A percentile compares a stretch with the other conserved stretches of the same genome.
These are phyloP conservation scores for Cotesia congregata DNA, from an alignment of 2,888 invertebrate species.

Conservation along the genomic window DNA sequence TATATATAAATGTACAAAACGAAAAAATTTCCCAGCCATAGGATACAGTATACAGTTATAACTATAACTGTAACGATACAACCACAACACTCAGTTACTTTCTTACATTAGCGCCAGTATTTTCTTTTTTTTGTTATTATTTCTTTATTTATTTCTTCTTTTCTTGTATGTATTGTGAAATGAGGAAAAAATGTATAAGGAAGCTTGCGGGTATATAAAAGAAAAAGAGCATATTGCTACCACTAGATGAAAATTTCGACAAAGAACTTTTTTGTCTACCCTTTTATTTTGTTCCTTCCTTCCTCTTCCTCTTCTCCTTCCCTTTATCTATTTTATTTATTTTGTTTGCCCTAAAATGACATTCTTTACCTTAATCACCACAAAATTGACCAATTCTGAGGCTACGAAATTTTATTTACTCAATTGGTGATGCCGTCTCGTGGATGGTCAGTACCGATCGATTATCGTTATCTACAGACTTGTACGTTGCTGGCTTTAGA, in stretches of 20 bases:
- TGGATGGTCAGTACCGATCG: conserved; percentile 9
- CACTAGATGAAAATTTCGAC: not conserved
- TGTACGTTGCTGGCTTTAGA: not conserved
- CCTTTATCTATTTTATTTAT: not conserved
- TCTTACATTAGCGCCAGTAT: not conserved
- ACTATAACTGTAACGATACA: not conserved
- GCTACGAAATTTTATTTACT: conserved; percentile 5
- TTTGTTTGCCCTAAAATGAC: not conserved
- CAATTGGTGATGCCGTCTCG: conserved; percentile 11
- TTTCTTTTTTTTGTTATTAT: not conserved
- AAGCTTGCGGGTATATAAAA: not conserved
- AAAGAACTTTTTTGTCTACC: not conserved
- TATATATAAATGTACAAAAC: not conserved
- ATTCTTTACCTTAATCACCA: not conserved
- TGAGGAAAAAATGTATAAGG: not conserved
- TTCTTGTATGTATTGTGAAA: not conserved
- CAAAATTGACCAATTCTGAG: not conserved
- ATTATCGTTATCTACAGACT: conserved; percentile 16
- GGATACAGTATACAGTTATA: not conserved
- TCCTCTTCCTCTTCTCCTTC: not conserved
- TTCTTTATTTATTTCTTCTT: not conserved
- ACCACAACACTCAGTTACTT: conserved; percentile 1
- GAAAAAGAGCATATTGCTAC: not conserved
- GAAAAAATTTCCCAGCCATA: not conserved
- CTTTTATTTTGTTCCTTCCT: not conserved